Conservation (phyloP, 2,113 vertebrate species). For the Brachyhypopomus occidentalis region DNA sequence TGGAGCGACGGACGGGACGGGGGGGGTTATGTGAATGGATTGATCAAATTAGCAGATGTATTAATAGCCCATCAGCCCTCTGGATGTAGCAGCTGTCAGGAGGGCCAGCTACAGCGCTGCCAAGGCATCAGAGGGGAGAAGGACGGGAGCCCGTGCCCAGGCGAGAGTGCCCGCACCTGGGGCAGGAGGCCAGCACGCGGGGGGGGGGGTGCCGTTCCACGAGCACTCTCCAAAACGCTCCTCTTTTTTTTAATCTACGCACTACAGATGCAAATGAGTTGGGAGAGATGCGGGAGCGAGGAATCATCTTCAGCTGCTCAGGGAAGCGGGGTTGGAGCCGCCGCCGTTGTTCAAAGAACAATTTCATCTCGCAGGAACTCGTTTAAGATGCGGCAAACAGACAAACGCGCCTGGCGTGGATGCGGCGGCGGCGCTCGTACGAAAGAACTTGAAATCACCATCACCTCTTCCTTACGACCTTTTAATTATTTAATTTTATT, state of each 20-base stretch:
- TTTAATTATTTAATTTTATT: too few relatives aligned
- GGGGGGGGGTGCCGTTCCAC: slow-evolving; percentile 8
- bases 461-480: too few relatives aligned
- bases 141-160: slow-evolving; percentile 65
- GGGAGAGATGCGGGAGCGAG: slow-evolving; percentile 35
- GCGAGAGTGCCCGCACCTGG: slow-evolving; percentile 60
- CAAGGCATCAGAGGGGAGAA: slow-evolving; percentile 66
- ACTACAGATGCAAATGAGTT: slow-evolving; percentile 51
- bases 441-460: too few relatives aligned
- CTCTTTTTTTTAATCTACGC: slow-evolving; percentile 52
- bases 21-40: slow-evolving; percentile 76
- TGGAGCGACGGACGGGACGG: slow-evolving; percentile 63
- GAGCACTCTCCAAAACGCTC: slow-evolving; percentile 47
- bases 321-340: slow-evolving; percentile 32
- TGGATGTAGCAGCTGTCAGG: slow-evolving; percentile 76
- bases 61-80: slow-evolving; percentile 77
- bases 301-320: slow-evolving; percentile 46
- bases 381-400: slow-evolving; percentile 2
- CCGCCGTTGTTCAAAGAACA: slow-evolving; percentile 47
- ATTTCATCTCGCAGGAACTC: slow-evolving; percentile 21
- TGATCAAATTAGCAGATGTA: slow-evolving; percentile 76
- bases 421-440: too few relatives aligned
- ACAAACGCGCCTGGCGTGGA: background rate
- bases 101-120: slow-evolving; percentile 63
- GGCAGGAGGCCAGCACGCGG: slow-evolving; percentile 32